Percentiles rank a stretch among this genome's conserved stretches.
phyloP scores from a whole-genome alignment of 2,113 vertebrate genomes.

The Catharus bicknelli region DNA sequence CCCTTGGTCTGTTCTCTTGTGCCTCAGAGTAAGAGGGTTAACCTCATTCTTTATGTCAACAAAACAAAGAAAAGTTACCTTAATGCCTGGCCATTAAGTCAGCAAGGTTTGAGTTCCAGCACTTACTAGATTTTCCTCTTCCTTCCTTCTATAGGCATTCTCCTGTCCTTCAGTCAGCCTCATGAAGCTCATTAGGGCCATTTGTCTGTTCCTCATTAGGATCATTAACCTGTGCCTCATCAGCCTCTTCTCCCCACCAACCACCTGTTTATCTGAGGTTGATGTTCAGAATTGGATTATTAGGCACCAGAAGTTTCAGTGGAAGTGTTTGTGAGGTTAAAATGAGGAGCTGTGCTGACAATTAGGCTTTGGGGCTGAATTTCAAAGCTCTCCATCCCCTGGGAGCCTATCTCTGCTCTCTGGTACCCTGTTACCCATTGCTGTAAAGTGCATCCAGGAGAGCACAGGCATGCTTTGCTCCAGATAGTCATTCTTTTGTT shows the following conservation, averaged over 20 bases:
- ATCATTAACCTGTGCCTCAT: not conserved
- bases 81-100: not conserved
- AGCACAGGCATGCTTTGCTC: not conserved
- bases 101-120: not conserved
- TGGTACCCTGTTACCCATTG: not conserved
- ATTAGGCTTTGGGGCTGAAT: not conserved
- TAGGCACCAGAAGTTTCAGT: not conserved
- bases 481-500: not conserved
- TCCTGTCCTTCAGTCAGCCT: not conserved
- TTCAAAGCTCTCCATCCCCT: not conserved
- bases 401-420: not conserved
- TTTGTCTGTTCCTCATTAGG: not conserved
- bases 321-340: not conserved
- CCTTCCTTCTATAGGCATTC: not conserved
- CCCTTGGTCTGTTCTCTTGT: not conserved
- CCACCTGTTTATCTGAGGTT: not conserved
- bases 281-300: not conserved
- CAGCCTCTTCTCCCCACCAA: not conserved
- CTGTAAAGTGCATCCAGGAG: not conserved
- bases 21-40: not conserved
- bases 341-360: not conserved
- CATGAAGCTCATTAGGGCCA: not conserved
- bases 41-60: not conserved
- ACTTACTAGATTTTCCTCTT: not conserved
- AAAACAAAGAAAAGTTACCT: not conserved